phyloP scores from a whole-genome alignment of 2,888 invertebrate genomes.

The Odontocerum albicorne region DNA sequence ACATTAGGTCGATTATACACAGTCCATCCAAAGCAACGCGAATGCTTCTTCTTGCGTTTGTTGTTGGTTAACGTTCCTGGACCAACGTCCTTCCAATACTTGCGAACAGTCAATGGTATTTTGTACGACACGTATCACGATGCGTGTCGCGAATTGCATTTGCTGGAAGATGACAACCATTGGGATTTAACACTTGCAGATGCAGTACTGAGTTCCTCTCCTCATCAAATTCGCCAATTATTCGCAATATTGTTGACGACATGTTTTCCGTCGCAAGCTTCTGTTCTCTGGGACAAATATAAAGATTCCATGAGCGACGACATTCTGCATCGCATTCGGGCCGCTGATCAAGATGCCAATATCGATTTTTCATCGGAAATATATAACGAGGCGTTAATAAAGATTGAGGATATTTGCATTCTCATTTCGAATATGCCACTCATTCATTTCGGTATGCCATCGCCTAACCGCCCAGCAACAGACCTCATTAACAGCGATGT shows the following conservation, averaged over 20 bases:
- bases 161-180: slow-evolving; percentile 41
- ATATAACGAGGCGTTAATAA: slow-evolving; percentile 40
- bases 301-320: neutral
- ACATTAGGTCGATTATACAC: slow-evolving; percentile 40
- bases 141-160: slow-evolving; percentile 41
- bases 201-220: slow-evolving; percentile 24
- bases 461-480: slow-evolving; percentile 36
- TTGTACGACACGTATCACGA: slow-evolving; percentile 41
- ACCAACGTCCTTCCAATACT: slow-evolving; percentile 41
- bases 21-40: slow-evolving; percentile 40
- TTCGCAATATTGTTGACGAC: neutral
- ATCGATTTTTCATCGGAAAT: too few species aligned
- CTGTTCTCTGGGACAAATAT: slow-evolving; percentile 1
- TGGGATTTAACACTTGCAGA: slow-evolving; percentile 38
- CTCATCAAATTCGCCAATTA: slow-evolving; percentile 20
- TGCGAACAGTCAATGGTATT: slow-evolving; percentile 43
- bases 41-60: slow-evolving; percentile 41
- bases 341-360: neutral
- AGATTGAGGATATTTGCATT: slow-evolving; percentile 39
- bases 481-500: neutral
- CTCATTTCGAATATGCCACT: slow-evolving; percentile 36
- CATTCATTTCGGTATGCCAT: slow-evolving; percentile 38
- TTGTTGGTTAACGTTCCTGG: slow-evolving; percentile 40
- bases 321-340: too few species aligned
- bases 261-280: neutral